Evolutionary conservation across 1,140 invertebrate species (phyloP), one percentile per base, ranked within the genome.

Genomic region (Drosophila lacertosa): DNA sequence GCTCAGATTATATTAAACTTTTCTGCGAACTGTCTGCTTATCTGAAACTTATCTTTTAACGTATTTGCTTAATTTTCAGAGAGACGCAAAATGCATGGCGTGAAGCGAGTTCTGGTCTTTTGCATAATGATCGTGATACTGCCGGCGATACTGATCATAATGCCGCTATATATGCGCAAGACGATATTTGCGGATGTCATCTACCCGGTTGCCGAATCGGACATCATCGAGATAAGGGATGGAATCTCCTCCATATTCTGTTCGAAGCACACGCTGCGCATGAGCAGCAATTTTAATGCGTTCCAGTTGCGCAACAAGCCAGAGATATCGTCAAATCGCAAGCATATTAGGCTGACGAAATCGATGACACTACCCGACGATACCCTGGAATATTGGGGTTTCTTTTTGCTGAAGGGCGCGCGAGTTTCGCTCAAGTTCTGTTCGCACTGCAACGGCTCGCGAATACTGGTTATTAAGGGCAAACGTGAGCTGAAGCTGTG

Each of bases 351-450:
- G 66, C 92, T 97, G 77, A 95, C 95, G 79, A 96, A 97, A 84
- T 95, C 95, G 40, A 96, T 97, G 94, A 94, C 92, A 7, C 91
- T 97, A 69, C 95, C 95, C 1, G 96, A 97, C 91, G 96, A 97
- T 81, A 96, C 96, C 18, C 92, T 97, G 32, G 96, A 97, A 90
- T 97, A 97, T 91, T 97, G 96, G 96, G 96, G 96, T 18, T 97
- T 97, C 92, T 97, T 95, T 92, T 90, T 97, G 11, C 93, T 96
- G 18, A 93, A 94, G 90, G 96, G 96, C 13, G 95, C 96, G 10
- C 94, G 92, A 11, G 95, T 97, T 1, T 93, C 93, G 47, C 91
- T 97, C 6, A 95, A 95, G 72, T 94, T 96, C 33, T 97, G 97
- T 91, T 96, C 96, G 39, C 93, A 95, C 91, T 95, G 94, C 91